Evolutionary conservation across 2,888 invertebrate genomes (phyloP).

Genomic region (Ormyrus labotus): DNA sequence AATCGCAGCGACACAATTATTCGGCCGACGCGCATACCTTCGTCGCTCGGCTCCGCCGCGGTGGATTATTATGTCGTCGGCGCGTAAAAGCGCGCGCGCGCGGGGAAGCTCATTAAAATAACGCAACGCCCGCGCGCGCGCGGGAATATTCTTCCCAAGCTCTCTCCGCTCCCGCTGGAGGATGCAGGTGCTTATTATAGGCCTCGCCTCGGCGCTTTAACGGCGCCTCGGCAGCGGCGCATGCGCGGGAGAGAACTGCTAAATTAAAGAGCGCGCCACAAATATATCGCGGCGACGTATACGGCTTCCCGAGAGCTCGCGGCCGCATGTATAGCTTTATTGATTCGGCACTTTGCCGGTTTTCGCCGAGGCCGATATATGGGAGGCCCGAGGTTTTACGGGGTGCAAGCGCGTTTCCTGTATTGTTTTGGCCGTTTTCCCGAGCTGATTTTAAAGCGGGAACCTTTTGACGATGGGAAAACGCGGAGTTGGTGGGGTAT

Average conservation of each 20-base stretch:
- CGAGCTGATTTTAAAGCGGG: too few species aligned
- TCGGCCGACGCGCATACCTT: background rate
- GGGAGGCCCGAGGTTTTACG: too few species aligned
- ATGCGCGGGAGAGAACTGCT: background rate
- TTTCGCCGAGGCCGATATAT: too few species aligned
- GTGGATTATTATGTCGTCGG: slow-evolving; percentile 6
- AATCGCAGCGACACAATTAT: too few species aligned
- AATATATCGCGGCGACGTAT: background rate
- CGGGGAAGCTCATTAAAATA: slow-evolving; percentile 45
- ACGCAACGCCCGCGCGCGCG: background rate
- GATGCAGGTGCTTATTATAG: slow-evolving; percentile 61
- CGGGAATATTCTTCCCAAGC: slow-evolving; percentile 34
- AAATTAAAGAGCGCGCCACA: background rate
- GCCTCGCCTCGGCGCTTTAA: slow-evolving; percentile 1
- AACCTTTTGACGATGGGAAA: too few species aligned
- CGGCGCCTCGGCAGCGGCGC: slow-evolving; percentile 10
- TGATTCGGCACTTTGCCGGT: too few species aligned
- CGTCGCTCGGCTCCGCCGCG: background rate
- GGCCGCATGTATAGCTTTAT: too few species aligned
- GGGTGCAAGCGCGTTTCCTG: too few species aligned
- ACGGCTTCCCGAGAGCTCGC: background rate
- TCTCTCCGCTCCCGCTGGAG: background rate
- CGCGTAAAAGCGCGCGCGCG: background rate
- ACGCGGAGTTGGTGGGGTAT: too few species aligned
- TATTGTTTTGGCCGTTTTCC: too few species aligned